These are phyloP conservation scores for Campoplex capitator DNA, from an alignment of 2,888 invertebrate genomes.

Conservation along the genomic window DNA sequence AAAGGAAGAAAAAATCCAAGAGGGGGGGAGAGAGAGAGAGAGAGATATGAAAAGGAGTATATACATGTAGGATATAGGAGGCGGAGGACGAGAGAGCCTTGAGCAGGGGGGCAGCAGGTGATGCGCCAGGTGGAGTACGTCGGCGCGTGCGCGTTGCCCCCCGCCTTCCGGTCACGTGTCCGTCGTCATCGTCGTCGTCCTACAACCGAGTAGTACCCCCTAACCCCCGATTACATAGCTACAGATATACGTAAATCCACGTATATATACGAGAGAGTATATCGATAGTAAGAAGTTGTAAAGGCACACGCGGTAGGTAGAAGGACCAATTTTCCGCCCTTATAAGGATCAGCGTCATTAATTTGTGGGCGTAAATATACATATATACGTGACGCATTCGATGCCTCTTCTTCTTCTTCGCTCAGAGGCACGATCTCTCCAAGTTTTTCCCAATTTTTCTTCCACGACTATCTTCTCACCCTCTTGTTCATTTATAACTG, in stretches of 20 bases:
- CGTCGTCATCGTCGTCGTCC: conserved; percentile 52
- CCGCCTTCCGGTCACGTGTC: conserved; percentile 81
- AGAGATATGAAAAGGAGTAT: conserved; percentile 47
- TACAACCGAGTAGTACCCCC: conserved; percentile 57
- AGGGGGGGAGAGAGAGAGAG: conserved; percentile 51
- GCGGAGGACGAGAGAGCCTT: conserved; percentile 75
- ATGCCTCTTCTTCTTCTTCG: neutral
- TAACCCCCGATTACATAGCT: conserved; percentile 40
- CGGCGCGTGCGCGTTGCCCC: conserved; percentile 80
- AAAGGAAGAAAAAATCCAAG: conserved; percentile 13
- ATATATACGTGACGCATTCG: neutral
- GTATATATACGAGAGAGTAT: neutral
- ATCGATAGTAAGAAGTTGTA: neutral
- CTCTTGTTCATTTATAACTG: neutral
- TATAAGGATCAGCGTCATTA: conserved; percentile 40
- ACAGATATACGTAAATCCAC: conserved; percentile 18
- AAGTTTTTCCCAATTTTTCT: neutral
- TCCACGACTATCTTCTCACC: neutral
- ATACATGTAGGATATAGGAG: conserved; percentile 62
- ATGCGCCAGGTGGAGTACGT: conserved; percentile 83
- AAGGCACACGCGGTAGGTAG: neutral
- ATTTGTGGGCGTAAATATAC: neutral
- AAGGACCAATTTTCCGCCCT: neutral
- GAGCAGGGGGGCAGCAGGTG: conserved; percentile 83
- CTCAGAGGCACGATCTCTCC: conserved; percentile 18